phyloP scores from a whole-genome alignment of 2,888 invertebrate species.

The Caenorhabditis sp. region DNA sequence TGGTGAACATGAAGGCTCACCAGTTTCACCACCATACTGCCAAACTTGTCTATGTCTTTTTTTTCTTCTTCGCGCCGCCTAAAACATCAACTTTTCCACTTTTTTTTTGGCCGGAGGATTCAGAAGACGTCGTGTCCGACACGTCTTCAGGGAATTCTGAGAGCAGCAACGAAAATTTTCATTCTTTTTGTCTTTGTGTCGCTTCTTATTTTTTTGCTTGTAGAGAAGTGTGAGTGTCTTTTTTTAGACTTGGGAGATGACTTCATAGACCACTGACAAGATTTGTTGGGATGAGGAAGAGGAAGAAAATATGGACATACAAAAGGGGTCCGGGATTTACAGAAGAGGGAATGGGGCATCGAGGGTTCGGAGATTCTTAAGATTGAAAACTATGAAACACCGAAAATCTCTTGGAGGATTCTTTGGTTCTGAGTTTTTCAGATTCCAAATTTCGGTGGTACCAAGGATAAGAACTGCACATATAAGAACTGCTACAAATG shows the following conservation, averaged over 20 bases:
- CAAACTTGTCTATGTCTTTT: slow-evolving; percentile 6
- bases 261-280: slow-evolving; percentile 33
- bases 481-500: no score
- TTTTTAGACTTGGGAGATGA: slow-evolving; percentile 17
- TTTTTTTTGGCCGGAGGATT: neutral
- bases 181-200: slow-evolving; percentile 30
- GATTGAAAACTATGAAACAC: no score
- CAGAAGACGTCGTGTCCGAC: neutral
- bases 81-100: slow-evolving; percentile 35
- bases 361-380: neutral
- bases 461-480: no score
- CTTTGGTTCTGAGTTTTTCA: no score
- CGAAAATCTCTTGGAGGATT: no score
- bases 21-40: slow-evolving; percentile 3
- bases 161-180: slow-evolving; percentile 24
- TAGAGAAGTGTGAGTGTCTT: slow-evolving; percentile 13
- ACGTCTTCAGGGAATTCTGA: slow-evolving; percentile 18
- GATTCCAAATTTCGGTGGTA: no score
- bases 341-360: no score
- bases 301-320: slow-evolving; percentile 3
- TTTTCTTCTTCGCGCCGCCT: neutral
- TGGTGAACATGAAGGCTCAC: slow-evolving; percentile 26
- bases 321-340: no score
- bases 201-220: slow-evolving; percentile 22
- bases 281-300: slow-evolving; percentile 1